A percentile compares a stretch with the other conserved stretches of the same genome.
phyloP scores from a whole-genome alignment of 2,113 vertebrate genomes.

The Phaethon lepturus region DNA sequence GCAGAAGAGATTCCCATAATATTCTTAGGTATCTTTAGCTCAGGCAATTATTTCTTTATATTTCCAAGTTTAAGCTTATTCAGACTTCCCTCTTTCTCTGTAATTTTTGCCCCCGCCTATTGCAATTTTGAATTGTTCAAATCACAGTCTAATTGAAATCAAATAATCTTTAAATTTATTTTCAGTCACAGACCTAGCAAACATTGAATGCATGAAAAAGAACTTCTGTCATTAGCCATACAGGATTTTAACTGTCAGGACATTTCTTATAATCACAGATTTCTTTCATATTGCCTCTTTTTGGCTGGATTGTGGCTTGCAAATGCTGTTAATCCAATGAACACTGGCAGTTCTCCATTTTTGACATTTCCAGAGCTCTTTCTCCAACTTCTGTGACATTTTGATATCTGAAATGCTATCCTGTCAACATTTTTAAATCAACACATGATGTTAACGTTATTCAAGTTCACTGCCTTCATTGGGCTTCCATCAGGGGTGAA shows the following conservation, averaged over 20 bases:
- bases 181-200: neutral
- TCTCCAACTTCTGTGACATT: conserved; percentile 35
- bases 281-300: neutral
- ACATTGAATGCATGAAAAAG: neutral
- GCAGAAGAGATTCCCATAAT: neutral
- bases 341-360: conserved; percentile 24
- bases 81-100: neutral
- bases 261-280: neutral
- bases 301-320: conserved; percentile 7
- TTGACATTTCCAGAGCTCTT: conserved; percentile 38
- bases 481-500: conserved; percentile 4
- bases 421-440: conserved; percentile 32
- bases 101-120: neutral
- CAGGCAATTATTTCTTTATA: neutral
- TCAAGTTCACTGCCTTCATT: neutral
- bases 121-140: neutral
- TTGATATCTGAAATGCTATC: conserved; percentile 29
- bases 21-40: neutral
- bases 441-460: neutral
- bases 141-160: neutral
- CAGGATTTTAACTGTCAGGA: neutral
- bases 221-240: neutral
- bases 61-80: neutral
- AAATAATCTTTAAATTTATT: neutral
- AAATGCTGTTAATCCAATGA: conserved; percentile 28